Base-by-base conservation (phyloP, 2,888 invertebrate genomes). In the Melipona bicolor region DNA sequence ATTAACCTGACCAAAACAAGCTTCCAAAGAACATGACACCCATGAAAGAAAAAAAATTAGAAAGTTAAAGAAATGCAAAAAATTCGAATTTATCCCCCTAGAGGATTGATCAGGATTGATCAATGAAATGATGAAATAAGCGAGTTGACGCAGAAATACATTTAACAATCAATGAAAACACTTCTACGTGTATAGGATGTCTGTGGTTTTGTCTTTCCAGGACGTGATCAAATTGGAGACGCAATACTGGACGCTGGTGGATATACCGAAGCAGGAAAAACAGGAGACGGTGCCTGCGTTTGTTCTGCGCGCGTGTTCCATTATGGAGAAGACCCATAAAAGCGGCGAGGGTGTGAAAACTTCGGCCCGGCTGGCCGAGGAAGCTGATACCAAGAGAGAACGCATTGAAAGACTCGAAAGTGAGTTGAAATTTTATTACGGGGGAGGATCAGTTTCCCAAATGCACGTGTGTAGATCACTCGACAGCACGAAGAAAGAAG, bases 251-350 rank as follows among this genome's bases (percentile, higher is more conserved):
- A 97, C 98, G 13, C 95, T 99, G 91, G 97, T 99, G 81, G 98
- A 98, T 95, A 98, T 99, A 82, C 98, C 98, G 59, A 97, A 97
- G 85, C 98, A 99, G 94, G 98, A 98, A 94, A 98, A 98, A 93
- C 98, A 98, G 90, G 98, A 99, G 95, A 98, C 98, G 3, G 98
- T 98, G 27, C 98, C 98, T 72, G 97, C 97, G 15, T 99, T 98
- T 94, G 98, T 99, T 68, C 96, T 98, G 90, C 96, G 98, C 84
- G 98, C 98, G 9, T 98, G 98, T 93, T 96, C 98, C 81, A 98
- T 98, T 90, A 97, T 98, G 97, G 98, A 98, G 95, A 98, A 98
- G 95, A 97, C 98, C 0, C 98, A 98, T 95, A 98, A 98, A 93
- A 97, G 97, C 49, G 98, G 98, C 0, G 98, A 98, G 93, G 97